Evolutionary conservation across 2,113 vertebrate species (phyloP).

Genomic region (Etheostoma spectabile): DNA sequence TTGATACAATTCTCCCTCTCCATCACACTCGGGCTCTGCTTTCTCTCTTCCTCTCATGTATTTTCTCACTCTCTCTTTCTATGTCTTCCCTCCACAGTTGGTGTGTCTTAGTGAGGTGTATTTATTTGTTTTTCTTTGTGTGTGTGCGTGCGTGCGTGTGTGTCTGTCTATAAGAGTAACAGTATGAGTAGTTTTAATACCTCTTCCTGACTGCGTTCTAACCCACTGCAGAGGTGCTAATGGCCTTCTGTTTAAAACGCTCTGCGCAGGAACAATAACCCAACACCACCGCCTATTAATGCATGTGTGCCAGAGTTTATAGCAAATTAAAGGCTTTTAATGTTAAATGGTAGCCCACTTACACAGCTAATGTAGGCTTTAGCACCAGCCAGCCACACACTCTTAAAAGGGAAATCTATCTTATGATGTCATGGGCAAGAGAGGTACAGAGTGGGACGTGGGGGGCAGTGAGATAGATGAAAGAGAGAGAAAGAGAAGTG

Average conservation of each 20-base stretch:
- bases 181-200: slow-evolving; percentile 73
- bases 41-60: slow-evolving; percentile 14
- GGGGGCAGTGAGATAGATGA: slow-evolving; percentile 39
- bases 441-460: slow-evolving; percentile 41
- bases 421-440: slow-evolving; percentile 83
- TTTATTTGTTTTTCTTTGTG: slow-evolving; percentile 55
- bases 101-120: slow-evolving; percentile 27
- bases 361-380: slow-evolving; percentile 82
- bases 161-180: slow-evolving; percentile 61
- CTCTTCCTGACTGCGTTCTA: slow-evolving; percentile 66
- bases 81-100: slow-evolving; percentile 8
- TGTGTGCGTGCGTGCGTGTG: not conserved
- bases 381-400: slow-evolving; percentile 75
- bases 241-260: slow-evolving; percentile 80
- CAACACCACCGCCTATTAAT: slow-evolving; percentile 79
- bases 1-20: slow-evolving; percentile 49
- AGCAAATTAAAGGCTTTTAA: slow-evolving; percentile 86
- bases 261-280: slow-evolving; percentile 79
- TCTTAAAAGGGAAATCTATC: slow-evolving; percentile 86
- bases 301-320: slow-evolving; percentile 82
- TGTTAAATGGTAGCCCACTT: slow-evolving; percentile 84
- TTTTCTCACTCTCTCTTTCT: slow-evolving; percentile 21
- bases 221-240: slow-evolving; percentile 70
- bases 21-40: slow-evolving; percentile 47
- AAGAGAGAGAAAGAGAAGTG: slow-evolving; percentile 20